A percentile compares a stretch with the other conserved stretches of the same genome.
phyloP scores from a whole-genome alignment of 2,888 invertebrate species.

The Acleris cristana region DNA sequence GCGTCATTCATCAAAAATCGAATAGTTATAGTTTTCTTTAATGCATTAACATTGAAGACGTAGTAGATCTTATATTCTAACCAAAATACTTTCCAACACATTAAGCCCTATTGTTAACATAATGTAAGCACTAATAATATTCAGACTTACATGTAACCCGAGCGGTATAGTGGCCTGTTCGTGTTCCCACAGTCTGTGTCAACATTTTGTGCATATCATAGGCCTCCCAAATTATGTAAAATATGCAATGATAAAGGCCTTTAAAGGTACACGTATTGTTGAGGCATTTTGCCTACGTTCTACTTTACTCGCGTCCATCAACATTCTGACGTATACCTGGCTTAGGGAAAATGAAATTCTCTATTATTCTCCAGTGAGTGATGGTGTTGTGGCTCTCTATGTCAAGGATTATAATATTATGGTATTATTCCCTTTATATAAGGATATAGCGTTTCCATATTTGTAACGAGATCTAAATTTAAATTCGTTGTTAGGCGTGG shows the following conservation, averaged over 20 bases:
- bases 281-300: constrained; percentile 19
- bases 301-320: constrained; percentile 23
- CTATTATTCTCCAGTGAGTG: constrained; percentile 33
- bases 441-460: neutral
- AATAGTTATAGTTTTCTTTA: no score
- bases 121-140: no score
- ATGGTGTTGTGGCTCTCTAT: constrained; percentile 26
- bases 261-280: constrained; percentile 21
- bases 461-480: neutral
- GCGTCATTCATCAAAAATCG: no score
- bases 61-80: no score
- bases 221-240: constrained; percentile 27
- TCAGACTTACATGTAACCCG: no score
- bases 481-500: neutral
- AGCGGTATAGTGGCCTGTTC: neutral
- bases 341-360: constrained; percentile 37
- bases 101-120: no score
- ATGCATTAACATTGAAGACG: no score
- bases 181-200: constrained; percentile 11
- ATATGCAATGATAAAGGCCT: constrained; percentile 27
- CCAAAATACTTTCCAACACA: no score
- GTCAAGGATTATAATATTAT: constrained; percentile 28
- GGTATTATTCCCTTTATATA: constrained; percentile 11
- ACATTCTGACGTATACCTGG: constrained; percentile 33
- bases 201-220: constrained; percentile 29